Evolutionary conservation across 2,113 vertebrate genomes (phyloP), one percentile per base, ranked within the genome.

Genomic region (Pionites leucogaster): DNA sequence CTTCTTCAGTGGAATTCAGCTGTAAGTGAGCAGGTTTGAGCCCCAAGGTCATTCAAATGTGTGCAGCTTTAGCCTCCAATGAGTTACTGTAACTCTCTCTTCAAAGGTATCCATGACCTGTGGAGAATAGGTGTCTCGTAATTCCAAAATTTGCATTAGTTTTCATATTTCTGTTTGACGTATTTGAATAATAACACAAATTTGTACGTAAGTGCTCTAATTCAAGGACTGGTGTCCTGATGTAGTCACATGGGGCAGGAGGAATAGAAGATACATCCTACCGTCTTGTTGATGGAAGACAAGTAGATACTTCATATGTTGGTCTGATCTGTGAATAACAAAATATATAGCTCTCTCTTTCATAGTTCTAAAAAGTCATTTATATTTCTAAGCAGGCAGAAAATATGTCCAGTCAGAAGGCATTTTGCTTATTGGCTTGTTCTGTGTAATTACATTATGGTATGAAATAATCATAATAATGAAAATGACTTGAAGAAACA

Each of bases 1-100:
- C 75, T 99, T 99, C 98, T 99, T 99, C 98, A 99, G 99, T 50
- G 99, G 99, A 92, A 99, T 99, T 93, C 99, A 99, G 78, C 97
- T 99, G 99, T 99, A 96, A 99, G 99, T 99, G 97, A 79, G 47
- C 78, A 93, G 20, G 22, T 91, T 65, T 72, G 70, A 72, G 17
- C 29, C 31, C 42, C 42, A 69, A 6, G 33, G 31, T 64, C 52
- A 25, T 78, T 88, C 6, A 78, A n/a, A 77, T 28, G 65, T 72
- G 27, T 46, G 17, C 44, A 90, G 24, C 27, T 39, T 9, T 72
- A 67, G 33, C 55, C 28, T 90, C 39, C 2, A 0, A 22, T 88
- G 83, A 67, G 49, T 8, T 74, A 44, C 8, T 44, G 10, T 49
- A 70, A 20, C 31, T 35, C 15, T 50, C 20, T 80, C 50, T 80